These are phyloP conservation scores for Hippocampus comes DNA, from an alignment of 2,113 vertebrate genomes.

Conservation along the genomic window DNA sequence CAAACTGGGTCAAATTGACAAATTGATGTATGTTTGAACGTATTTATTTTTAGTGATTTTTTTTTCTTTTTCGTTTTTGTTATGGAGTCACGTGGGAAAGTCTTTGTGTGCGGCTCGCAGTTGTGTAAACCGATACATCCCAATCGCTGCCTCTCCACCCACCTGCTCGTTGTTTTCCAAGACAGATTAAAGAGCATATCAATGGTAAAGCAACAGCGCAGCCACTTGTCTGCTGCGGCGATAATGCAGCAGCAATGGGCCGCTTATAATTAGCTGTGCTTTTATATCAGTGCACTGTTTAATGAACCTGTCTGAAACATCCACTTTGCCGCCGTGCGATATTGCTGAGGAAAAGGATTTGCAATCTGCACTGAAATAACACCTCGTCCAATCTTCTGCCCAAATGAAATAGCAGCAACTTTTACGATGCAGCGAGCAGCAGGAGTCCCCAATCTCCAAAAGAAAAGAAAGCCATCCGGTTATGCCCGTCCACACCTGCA, in stretches of 20 bases:
- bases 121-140: slow-evolving; percentile 28
- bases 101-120: background rate
- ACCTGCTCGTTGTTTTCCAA: slow-evolving; percentile 47
- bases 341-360: slow-evolving; percentile 4
- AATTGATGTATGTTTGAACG: too few species aligned
- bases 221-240: slow-evolving; percentile 23
- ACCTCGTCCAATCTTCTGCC: background rate
- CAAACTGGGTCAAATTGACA: too few species aligned
- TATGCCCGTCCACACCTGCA: slow-evolving; percentile 6
- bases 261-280: slow-evolving; percentile 20
- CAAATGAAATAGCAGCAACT: slow-evolving; percentile 8
- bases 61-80: background rate
- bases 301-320: slow-evolving; percentile 6
- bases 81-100: background rate
- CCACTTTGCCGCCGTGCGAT: background rate
- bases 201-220: slow-evolving; percentile 30
- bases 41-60: too few species aligned
- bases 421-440: background rate
- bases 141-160: slow-evolving; percentile 34
- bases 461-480: background rate
- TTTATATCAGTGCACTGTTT: background rate
- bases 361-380: background rate
- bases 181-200: slow-evolving; percentile 44
- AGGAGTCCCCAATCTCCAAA: background rate
- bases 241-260: slow-evolving; percentile 26